Evolutionary conservation across 2,888 invertebrate genomes (phyloP).

Genomic region (Eudemis profundana): DNA sequence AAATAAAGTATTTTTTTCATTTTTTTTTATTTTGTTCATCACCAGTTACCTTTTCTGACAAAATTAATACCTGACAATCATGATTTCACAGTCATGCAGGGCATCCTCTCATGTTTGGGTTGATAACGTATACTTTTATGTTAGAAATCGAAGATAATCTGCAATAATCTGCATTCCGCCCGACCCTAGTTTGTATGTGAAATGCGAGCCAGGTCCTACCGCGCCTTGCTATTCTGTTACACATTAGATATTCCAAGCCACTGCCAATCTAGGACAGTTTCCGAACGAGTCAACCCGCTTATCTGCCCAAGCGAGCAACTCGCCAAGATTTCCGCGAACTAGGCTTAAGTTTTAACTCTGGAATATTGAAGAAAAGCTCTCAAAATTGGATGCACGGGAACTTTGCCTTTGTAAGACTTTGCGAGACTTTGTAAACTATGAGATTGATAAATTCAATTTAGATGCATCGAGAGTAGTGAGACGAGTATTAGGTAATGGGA

Average conservation of each 20-base stretch:
- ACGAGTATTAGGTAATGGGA: too few species aligned
- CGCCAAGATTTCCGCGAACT: not conserved
- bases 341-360: not conserved
- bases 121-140: too few species aligned
- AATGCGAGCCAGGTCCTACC: not conserved
- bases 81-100: too few species aligned
- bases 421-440: not conserved
- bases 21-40: too few species aligned
- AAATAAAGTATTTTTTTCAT: too few species aligned
- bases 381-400: conserved; percentile 14
- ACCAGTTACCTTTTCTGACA: too few species aligned
- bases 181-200: not conserved
- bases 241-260: not conserved
- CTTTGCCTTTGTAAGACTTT: not conserved
- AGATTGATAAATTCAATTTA: not conserved
- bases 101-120: too few species aligned
- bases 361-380: not conserved
- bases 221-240: not conserved
- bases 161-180: not conserved
- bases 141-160: too few species aligned
- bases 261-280: conserved; percentile 3
- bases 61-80: too few species aligned
- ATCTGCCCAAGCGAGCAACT: conserved; percentile 11
- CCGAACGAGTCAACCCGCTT: conserved; percentile 7
- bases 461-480: not conserved